Percentiles rank a stretch among this genome's conserved stretches.
phyloP scores from a whole-genome alignment of 2,888 invertebrate species.

The Acrobasis consociella region DNA sequence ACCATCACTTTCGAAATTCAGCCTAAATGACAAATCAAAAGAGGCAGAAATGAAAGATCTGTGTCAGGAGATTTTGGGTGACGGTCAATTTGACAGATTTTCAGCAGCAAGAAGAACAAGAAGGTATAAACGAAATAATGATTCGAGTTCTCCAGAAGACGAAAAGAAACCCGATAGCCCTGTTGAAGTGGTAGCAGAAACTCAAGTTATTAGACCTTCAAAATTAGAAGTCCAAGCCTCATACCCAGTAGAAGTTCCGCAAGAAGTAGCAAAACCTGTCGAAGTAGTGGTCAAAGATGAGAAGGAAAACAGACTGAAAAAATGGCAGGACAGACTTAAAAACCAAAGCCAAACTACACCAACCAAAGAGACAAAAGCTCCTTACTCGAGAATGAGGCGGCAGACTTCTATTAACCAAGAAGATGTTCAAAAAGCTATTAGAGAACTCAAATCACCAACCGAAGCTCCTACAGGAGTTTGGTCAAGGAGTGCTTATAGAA shows the following conservation, averaged over 20 bases:
- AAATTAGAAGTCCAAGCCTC: slow-evolving; percentile 79
- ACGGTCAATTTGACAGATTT: slow-evolving; percentile 92
- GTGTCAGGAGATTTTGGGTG: slow-evolving; percentile 84
- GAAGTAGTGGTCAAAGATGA: slow-evolving; percentile 71
- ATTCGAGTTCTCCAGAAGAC: slow-evolving; percentile 82
- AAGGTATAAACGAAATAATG: slow-evolving; percentile 87
- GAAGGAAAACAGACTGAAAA: slow-evolving; percentile 83
- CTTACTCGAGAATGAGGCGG: slow-evolving; percentile 81
- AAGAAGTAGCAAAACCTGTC: slow-evolving; percentile 65
- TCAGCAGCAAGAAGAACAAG: slow-evolving; percentile 91
- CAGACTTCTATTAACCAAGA: slow-evolving; percentile 88
- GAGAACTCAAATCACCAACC: slow-evolving; percentile 85
- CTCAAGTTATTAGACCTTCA: slow-evolving; percentile 76
- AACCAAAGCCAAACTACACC: slow-evolving; percentile 74
- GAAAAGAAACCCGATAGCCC: slow-evolving; percentile 74
- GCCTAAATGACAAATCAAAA: slow-evolving; percentile 52
- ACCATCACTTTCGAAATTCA: slow-evolving; percentile 52
- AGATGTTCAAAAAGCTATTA: slow-evolving; percentile 86
- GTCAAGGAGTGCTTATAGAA: slow-evolving; percentile 76
- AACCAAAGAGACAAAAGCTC: slow-evolving; percentile 71
- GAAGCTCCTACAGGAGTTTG: slow-evolving; percentile 84
- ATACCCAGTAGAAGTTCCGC: slow-evolving; percentile 67
- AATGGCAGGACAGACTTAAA: slow-evolving; percentile 88
- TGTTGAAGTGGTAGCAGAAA: slow-evolving; percentile 77
- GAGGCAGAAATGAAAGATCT: slow-evolving; percentile 69